Evolutionary conservation across 2,888 invertebrate genomes (phyloP).

Genomic region (Encarsia formosa): DNA sequence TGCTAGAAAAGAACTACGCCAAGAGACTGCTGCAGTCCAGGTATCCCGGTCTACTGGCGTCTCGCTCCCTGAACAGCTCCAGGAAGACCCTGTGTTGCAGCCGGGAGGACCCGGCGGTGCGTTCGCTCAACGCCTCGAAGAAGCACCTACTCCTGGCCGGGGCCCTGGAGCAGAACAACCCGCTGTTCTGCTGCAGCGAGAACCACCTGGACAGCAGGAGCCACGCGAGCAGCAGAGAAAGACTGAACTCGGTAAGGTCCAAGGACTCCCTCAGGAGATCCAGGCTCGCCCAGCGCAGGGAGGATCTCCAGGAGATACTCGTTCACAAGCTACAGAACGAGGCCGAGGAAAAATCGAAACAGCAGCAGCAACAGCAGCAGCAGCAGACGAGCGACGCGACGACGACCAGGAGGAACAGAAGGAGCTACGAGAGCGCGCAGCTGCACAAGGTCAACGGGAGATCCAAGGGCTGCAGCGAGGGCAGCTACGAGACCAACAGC

Average conservation of each 20-base stretch:
- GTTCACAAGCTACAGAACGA: constrained; percentile 14
- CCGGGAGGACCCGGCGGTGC: not conserved
- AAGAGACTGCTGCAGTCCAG: no score
- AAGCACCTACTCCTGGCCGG: constrained; percentile 34
- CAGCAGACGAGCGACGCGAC: not conserved
- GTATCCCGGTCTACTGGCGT: no score
- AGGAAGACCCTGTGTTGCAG: constrained; percentile 24
- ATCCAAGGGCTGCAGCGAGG: not conserved
- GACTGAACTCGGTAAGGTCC: not conserved
- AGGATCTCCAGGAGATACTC: constrained; percentile 15
- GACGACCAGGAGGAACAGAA: constrained; percentile 31
- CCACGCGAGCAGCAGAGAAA: constrained; percentile 7
- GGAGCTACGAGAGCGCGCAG: constrained; percentile 40
- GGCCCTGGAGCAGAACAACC: constrained; percentile 31
- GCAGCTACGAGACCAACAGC: constrained; percentile 8
- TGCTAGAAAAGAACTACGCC: no score
- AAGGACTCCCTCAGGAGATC: not conserved
- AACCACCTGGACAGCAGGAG: not conserved
- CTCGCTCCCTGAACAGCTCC: constrained; percentile 31
- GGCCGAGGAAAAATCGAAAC: no score
- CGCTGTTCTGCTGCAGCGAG: not conserved
- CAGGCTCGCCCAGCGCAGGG: not conserved
- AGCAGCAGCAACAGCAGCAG: not conserved
- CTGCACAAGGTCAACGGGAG: constrained; percentile 38
- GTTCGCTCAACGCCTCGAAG: constrained; percentile 31